Percentiles rank a stretch among this genome's conserved stretches.
Evolutionary conservation across 2,888 invertebrate genomes (phyloP).

Genomic region (Caenorhabditis parvicauda): DNA sequence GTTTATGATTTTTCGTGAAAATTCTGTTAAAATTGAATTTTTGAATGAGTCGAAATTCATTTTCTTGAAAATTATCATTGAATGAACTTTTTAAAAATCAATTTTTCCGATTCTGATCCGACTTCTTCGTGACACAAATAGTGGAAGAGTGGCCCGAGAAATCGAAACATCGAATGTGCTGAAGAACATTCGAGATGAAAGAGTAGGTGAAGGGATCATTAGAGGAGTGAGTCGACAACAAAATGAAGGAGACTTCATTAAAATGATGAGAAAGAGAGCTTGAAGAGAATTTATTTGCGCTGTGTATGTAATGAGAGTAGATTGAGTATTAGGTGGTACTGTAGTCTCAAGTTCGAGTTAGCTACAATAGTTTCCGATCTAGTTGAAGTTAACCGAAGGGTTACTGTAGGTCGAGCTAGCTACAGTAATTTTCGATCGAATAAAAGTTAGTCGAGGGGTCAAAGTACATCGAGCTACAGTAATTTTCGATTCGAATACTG

Average conservation of each 20-base stretch:
- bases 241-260: not conserved
- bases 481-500: too few species aligned
- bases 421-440: too few species aligned
- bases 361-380: too few species aligned
- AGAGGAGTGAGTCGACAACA: conserved; percentile 18
- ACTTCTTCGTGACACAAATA: conserved; percentile 24
- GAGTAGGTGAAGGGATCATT: conserved; percentile 25
- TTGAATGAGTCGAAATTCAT: not conserved
- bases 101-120: conserved; percentile 19
- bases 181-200: conserved; percentile 28
- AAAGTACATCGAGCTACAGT: too few species aligned
- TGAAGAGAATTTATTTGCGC: not conserved
- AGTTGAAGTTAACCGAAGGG: too few species aligned
- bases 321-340: too few species aligned
- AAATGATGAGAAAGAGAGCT: not conserved
- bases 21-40: not conserved
- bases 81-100: conserved; percentile 1
- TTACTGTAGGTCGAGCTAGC: too few species aligned
- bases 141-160: conserved; percentile 22
- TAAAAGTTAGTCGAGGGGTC: too few species aligned
- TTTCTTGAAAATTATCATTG: not conserved
- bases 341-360: too few species aligned
- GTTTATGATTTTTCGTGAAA: too few species aligned
- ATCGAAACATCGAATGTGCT: conserved; percentile 24
- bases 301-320: too few species aligned